Evolutionary conservation across 1,140 invertebrate genomes (phyloP).

Genomic region (Lethocerus indicus): DNA sequence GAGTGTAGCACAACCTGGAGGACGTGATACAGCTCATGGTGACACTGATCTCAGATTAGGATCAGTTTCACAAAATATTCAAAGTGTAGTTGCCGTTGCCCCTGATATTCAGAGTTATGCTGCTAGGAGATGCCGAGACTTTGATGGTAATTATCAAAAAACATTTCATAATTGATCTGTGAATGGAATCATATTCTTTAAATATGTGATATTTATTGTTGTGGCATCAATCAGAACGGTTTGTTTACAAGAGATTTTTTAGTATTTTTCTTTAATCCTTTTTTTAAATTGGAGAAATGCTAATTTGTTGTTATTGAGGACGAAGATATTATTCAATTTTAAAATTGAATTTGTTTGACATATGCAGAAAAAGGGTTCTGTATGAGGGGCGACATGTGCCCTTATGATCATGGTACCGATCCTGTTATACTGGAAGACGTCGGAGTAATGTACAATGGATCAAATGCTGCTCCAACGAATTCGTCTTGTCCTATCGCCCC

Average conservation of each 20-base stretch:
- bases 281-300: not conserved
- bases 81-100: constrained; percentile 31
- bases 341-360: not conserved
- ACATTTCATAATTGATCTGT: no score
- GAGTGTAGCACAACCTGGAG: constrained; percentile 1
- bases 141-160: no score
- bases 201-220: constrained; percentile 18
- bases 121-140: constrained; percentile 44
- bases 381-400: constrained; percentile 86
- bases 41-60: constrained; percentile 37
- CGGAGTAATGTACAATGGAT: constrained; percentile 16
- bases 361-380: constrained; percentile 84
- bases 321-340: not conserved
- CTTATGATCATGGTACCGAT: constrained; percentile 87
- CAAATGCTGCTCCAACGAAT: constrained; percentile 23
- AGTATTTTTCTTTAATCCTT: not conserved
- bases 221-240: no score
- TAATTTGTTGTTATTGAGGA: not conserved
- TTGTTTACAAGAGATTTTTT: not conserved
- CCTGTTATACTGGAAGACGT: constrained; percentile 85
- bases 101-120: constrained; percentile 14
- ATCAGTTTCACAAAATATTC: constrained; percentile 33
- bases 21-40: constrained; percentile 38
- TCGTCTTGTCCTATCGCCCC: no score
- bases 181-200: no score